A percentile compares a stretch with the other conserved stretches of the same genome.
Conservation (phyloP, 2,113 vertebrate species). For the Myrmecophaga tridactyla region DNA sequence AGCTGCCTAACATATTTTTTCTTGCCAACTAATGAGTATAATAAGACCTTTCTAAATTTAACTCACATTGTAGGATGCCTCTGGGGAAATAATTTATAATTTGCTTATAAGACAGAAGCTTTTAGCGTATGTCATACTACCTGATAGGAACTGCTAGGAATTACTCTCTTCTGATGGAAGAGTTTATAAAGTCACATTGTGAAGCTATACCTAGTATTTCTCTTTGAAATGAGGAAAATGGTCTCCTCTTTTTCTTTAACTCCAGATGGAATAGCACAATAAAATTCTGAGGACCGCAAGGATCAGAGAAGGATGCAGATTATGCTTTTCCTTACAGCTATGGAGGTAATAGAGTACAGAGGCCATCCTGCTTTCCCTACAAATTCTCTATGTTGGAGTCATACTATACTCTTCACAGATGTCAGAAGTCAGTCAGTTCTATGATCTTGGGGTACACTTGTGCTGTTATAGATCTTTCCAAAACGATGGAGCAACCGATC, state of each 20-base stretch:
- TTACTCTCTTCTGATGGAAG: constrained; percentile 86
- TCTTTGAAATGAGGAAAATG: constrained; percentile 68
- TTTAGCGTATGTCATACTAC: constrained; percentile 88
- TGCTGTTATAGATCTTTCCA: neutral
- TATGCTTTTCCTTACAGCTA: no score
- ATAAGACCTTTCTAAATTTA: constrained; percentile 86
- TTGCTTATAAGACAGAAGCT: constrained; percentile 87
- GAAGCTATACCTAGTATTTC: constrained; percentile 87
- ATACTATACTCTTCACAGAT: neutral
- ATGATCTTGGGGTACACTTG: neutral
- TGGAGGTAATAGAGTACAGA: neutral
- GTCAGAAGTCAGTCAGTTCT: neutral
- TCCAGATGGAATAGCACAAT: neutral
- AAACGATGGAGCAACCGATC: no score
- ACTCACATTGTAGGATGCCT: constrained; percentile 93
- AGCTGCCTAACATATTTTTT: constrained; percentile 85
- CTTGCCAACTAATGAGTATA: constrained; percentile 86
- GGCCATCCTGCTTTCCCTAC: neutral
- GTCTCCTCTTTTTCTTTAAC: neutral
- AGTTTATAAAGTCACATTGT: constrained; percentile 90
- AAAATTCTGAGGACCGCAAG: neutral
- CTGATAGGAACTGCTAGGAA: constrained; percentile 88
- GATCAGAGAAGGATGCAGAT: neutral
- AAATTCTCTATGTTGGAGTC: neutral
- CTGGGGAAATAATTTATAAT: constrained; percentile 91